Base-by-base conservation (phyloP, 2,113 vertebrate genomes). In the Osmerus mordax region DNA sequence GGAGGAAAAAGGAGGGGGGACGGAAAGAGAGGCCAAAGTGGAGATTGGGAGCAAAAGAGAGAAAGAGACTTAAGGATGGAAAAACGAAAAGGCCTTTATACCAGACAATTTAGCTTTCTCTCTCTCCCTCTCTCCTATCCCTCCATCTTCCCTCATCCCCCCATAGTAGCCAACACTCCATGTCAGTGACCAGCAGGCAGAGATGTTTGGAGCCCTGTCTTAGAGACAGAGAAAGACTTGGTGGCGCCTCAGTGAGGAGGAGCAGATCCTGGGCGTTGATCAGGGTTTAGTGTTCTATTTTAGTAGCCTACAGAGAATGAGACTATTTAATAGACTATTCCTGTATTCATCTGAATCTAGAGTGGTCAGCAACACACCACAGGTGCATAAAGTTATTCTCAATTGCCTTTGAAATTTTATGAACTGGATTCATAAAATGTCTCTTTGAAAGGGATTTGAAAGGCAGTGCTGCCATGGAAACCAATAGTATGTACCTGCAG, bases 201-300 rank as follows among this genome's bases (percentile, higher is more conserved):
- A 13, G 3, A 13, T 11, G 3, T 18, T 3, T 54, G 6, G 13
- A 15, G 6, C 53, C 16, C 11, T 16, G 2, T 14, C 53, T 18
- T 15, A 11, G 53, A 13, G 13, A 54, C 18, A 73, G 59, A 65
- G 68, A 74, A 70, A 79, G n/a, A 71, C 47, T 56, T 63, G 47
- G 4, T 16, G 2, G 66, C 11, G 18, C 19, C 66, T 61, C 21
- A 21, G 64, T 36, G 61, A 15, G n/a, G 9, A 47, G 41, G 41
- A 47, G 41, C 41, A 9, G 41, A 47, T 47, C 41, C 9, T 47
- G 32, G 32, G 32, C 5, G 7, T 4, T 36, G 32, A 36, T 7
- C 8, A 11, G 41, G 41, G 9, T 11, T 12, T 11, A 47, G 41
- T 47, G 8, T 47, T 47, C 41, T 47, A 47, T 47, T 47, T 12